These are phyloP conservation scores for Aspidoscelis tigris DNA, from an alignment of 2,113 vertebrate genomes.

Conservation along the genomic window DNA sequence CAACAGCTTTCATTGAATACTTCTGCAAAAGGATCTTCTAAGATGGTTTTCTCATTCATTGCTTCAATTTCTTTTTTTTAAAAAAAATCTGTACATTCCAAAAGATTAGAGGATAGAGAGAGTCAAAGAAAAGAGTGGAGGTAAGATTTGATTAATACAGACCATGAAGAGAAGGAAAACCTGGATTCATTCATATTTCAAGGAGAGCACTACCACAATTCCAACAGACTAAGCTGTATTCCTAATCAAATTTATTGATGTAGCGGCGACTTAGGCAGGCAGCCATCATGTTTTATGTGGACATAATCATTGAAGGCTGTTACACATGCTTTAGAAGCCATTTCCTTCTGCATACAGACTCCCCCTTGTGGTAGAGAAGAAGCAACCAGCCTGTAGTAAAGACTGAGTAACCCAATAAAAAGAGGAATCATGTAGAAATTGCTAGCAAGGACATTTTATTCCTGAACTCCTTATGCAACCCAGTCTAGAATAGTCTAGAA, in stretches of 20 bases:
- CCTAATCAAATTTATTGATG: neutral
- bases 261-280: neutral
- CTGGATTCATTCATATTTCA: neutral
- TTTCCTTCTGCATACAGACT: slow-evolving; percentile 8
- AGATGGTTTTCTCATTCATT: no score
- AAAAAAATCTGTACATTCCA: neutral
- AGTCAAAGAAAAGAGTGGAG: neutral
- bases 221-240: neutral
- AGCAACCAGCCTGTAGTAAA: neutral
- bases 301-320: neutral
- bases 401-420: neutral
- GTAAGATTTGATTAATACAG: no score
- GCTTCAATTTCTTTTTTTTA: neutral
- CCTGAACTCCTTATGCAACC: neutral
- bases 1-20: neutral
- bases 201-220: neutral
- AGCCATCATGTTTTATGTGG: slow-evolving; percentile 16
- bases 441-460: neutral
- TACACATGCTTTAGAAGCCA: neutral
- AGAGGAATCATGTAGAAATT: no score
- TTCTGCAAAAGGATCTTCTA: neutral
- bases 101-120: neutral
- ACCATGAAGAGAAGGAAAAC: neutral
- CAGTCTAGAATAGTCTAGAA: neutral
- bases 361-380: slow-evolving; percentile 12